phyloP scores from a whole-genome alignment of 2,888 invertebrate species.

The Trichacis sp. region DNA sequence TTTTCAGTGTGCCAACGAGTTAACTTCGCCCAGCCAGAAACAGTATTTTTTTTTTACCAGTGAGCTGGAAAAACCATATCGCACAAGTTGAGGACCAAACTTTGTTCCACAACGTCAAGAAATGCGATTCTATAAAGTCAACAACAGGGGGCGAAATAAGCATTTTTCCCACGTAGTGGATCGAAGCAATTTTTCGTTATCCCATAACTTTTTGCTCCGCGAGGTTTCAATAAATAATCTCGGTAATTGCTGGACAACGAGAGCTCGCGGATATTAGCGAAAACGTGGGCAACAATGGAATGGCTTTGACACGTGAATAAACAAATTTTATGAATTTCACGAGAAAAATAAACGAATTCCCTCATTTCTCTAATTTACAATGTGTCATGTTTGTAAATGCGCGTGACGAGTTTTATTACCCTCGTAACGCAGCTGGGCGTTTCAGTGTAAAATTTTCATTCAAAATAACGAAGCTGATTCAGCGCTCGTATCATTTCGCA shows the following conservation, averaged over 20 bases:
- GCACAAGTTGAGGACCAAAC: too few relatives aligned
- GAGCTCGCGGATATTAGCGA: too few relatives aligned
- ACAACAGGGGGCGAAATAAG: too few relatives aligned
- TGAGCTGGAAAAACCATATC: too few relatives aligned
- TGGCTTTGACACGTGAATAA: not conserved
- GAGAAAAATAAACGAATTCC: not conserved
- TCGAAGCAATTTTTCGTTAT: too few relatives aligned
- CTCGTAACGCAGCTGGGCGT: conserved; percentile 2
- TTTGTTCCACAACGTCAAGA: too few relatives aligned
- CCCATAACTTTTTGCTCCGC: too few relatives aligned
- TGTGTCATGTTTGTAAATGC: conserved; percentile 3
- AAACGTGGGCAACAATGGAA: not conserved
- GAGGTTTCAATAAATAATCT: too few relatives aligned
- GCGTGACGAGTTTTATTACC: conserved; percentile 6
- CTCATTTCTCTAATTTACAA: conserved; percentile 3
- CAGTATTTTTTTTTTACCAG: conserved; percentile 19
- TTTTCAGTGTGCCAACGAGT: too few relatives aligned
- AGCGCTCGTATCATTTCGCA: conserved; percentile 3
- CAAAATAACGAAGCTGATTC: conserved; percentile 9
- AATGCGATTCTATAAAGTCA: too few relatives aligned
- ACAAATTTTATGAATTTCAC: not conserved
- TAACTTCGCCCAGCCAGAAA: conserved; percentile 23
- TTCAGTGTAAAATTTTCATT: conserved; percentile 7
- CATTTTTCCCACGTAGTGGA: too few relatives aligned
- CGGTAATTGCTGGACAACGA: too few relatives aligned